Base-by-base conservation (phyloP, 2,113 vertebrate species). In the Perccottus glenii region DNA sequence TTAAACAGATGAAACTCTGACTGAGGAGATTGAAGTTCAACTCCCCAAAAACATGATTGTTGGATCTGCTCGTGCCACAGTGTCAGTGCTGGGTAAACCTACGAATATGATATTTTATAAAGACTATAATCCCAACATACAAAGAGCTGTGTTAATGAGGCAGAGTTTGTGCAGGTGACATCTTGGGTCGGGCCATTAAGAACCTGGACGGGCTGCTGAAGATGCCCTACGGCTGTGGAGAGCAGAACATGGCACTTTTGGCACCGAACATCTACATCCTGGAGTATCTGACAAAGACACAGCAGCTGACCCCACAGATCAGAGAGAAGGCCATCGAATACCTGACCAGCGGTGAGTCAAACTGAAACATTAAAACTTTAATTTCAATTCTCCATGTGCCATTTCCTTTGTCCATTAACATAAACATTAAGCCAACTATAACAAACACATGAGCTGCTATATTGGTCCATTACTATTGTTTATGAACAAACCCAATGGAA, bases 141-240 rank as follows among this genome's bases (percentile, higher is more conserved):
- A 36, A 6, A 1, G 47, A 51, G 56, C 5, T 1, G 2, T 52
- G 9, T 38, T 0, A 70, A 1, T 47, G 14, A 62, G 2, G 32
- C 5, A 5, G 5, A 48, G 19, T 61, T 60, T 70, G 12, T 80
- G 16, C 86, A 97, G 96, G 95, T 46, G 95, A 98, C 44, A 88
- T 96, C 60, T 55, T 97, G 81, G 93, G 94, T 9, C 91, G 93
- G 52, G 94, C 93, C n/a, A 81, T 96, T 83, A 76, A 88, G 64
- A 95, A 96, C 80, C 87, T 93, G 70, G 87, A 92, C 2, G 87
- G 88, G 11, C 91, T 97, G 64, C 91, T 96, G 38, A 60, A 19
- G 76, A 95, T 97, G 94, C 95, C 95, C 0, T 93, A 92, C 44
- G 95, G 95, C 57, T 97, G 95, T 75, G 95, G 95, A 6, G 96